Evolutionary conservation across 2,888 invertebrate genomes (phyloP), one percentile per base, ranked within the genome.

Genomic region (Archips xylosteana): DNA sequence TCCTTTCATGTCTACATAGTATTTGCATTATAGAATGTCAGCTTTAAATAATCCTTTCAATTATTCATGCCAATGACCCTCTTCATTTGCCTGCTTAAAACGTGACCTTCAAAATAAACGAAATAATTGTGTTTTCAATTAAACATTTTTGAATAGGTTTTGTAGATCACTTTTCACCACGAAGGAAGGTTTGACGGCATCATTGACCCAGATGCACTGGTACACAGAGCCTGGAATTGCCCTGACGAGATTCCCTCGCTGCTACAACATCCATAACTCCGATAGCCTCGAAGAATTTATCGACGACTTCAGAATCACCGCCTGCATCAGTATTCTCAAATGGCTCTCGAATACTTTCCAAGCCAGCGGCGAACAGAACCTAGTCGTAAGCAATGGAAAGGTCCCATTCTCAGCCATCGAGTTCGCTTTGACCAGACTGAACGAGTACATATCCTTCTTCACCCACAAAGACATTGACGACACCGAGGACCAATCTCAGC

Each of bases 151-250:
- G 70, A 96, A 96, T 88, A 96, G 98, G 82, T 98, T 97, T 89
- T 97, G 97, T 79, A 96, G 97, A 81, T 98, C 98, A 0, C 95
- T 97, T 68, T 99, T 99, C 85, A 98, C 99, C 0, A 98, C 98
- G 0, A 99, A 99, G 95, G 98, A 98, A 88, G 98, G 98, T 2
- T 89, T 98, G 47, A 97, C 97, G 78, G 94, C 96, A 34, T 96
- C 97, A 75, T 89, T 98, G 54, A 96, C 96, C 66, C 97, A 98
- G 85, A 96, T 97, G 92, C 97, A 98, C 85, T 98, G 98, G 97
- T 97, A 96, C 85, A 97, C 96, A 65, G 97, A 98, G 80, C 96
- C 97, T 9, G 97, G 97, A 9, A 96, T 97, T 45, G 96, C 98
- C 0, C 94, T 96, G 77, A 96, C 97, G 8, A 96, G 96, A 78